Evolutionary conservation across 2,888 invertebrate species (phyloP).

Genomic region (Allygus modestus): DNA sequence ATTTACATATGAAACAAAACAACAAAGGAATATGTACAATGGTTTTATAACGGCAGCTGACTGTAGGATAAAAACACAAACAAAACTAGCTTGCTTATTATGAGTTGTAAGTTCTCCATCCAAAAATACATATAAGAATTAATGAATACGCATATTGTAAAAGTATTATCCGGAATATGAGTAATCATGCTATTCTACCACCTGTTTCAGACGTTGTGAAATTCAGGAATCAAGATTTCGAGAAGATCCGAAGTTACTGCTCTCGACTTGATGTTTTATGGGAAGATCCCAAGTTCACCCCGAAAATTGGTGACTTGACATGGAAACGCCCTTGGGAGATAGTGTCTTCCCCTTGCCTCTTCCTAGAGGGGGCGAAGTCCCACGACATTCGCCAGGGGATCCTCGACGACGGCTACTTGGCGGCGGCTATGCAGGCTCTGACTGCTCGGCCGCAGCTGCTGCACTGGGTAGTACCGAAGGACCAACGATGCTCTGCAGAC

Average conservation of each 20-base stretch:
- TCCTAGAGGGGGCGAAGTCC: neutral
- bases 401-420: neutral
- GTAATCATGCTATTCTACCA: neutral
- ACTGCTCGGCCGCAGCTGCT: neutral
- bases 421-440: neutral
- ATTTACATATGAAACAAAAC: no score
- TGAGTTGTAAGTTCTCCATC: no score
- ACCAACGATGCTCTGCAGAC: neutral
- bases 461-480: neutral
- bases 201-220: neutral
- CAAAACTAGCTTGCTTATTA: no score
- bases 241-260: neutral
- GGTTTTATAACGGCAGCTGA: no score
- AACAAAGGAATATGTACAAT: no score
- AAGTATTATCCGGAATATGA: neutral
- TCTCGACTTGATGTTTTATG: neutral
- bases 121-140: no score
- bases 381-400: neutral
- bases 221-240: neutral
- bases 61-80: no score
- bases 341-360: neutral
- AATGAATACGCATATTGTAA: no score
- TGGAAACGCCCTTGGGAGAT: slow-evolving; percentile 8
- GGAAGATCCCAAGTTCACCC: neutral
- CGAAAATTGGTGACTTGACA: neutral